These are phyloP conservation scores for Candoia aspera DNA, from an alignment of 2,113 vertebrate species.

Conservation along the genomic window DNA sequence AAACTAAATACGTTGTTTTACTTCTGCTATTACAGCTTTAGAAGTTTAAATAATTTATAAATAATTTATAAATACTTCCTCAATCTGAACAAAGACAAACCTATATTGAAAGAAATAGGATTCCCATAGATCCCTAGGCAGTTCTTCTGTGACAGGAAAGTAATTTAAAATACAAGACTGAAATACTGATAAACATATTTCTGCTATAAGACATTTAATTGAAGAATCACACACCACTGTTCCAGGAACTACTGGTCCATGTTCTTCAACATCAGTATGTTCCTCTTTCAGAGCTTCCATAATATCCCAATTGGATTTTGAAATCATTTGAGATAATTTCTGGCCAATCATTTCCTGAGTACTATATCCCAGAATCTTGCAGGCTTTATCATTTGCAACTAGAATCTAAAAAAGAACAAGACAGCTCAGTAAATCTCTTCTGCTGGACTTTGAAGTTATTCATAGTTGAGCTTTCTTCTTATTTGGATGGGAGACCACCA, in stretches of 20 bases:
- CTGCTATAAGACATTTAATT: neutral
- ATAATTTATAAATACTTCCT: neutral
- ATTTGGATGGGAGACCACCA: neutral
- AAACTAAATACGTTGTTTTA: neutral
- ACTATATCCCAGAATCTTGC: slow-evolving; percentile 82
- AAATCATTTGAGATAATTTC: slow-evolving; percentile 79
- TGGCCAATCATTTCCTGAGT: slow-evolving; percentile 80
- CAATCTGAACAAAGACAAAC: neutral
- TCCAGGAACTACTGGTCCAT: slow-evolving; percentile 70
- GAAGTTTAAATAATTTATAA: neutral
- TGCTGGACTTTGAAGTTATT: neutral
- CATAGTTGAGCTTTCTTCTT: neutral
- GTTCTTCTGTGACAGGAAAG: neutral
- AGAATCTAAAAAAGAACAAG: slow-evolving; percentile 76
- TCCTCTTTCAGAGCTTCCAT: slow-evolving; percentile 80
- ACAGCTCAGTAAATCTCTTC: neutral
- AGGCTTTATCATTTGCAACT: slow-evolving; percentile 86
- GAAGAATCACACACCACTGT: slow-evolving; percentile 81
- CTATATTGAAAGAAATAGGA: neutral
- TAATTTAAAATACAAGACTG: neutral
- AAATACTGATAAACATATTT: neutral
- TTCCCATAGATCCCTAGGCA: neutral
- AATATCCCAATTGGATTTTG: slow-evolving; percentile 75
- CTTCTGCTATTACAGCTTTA: neutral
- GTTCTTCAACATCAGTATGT: slow-evolving; percentile 69